Conservation (phyloP, 2,113 vertebrate species). For the Scopus umbretta region DNA sequence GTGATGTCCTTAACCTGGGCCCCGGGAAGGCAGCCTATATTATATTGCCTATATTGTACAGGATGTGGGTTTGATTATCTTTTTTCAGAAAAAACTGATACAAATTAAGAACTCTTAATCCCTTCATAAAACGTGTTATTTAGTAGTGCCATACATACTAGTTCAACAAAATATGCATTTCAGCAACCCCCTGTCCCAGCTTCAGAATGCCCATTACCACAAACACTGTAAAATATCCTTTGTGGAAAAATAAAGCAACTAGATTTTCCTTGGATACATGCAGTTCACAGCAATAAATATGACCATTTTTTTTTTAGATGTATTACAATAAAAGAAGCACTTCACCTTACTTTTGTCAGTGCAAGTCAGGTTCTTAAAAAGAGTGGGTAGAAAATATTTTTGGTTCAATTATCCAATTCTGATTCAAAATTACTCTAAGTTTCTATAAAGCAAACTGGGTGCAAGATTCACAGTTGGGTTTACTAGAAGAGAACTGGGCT, state of each 20-base stretch:
- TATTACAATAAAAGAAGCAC: neutral
- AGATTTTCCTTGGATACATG: neutral
- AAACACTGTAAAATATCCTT: neutral
- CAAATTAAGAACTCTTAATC: neutral
- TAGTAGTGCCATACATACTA: neutral
- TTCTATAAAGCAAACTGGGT: neutral
- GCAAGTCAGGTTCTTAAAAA: neutral
- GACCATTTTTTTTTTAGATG: neutral
- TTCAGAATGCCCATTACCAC: neutral
- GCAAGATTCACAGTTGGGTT: neutral
- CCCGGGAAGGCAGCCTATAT: neutral
- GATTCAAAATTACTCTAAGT: neutral
- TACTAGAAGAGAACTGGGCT: neutral
- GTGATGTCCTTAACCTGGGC: neutral
- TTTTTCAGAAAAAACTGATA: neutral
- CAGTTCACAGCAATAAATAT: neutral
- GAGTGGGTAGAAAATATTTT: neutral
- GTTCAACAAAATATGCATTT: neutral
- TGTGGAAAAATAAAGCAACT: neutral
- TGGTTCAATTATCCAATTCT: neutral
- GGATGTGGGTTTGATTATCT: neutral
- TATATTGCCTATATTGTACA: neutral
- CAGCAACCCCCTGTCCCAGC: neutral
- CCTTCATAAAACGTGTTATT: neutral
- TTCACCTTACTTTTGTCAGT: neutral